phyloP scores from a whole-genome alignment of 2,113 vertebrate genomes.

The Elachura formosa region DNA sequence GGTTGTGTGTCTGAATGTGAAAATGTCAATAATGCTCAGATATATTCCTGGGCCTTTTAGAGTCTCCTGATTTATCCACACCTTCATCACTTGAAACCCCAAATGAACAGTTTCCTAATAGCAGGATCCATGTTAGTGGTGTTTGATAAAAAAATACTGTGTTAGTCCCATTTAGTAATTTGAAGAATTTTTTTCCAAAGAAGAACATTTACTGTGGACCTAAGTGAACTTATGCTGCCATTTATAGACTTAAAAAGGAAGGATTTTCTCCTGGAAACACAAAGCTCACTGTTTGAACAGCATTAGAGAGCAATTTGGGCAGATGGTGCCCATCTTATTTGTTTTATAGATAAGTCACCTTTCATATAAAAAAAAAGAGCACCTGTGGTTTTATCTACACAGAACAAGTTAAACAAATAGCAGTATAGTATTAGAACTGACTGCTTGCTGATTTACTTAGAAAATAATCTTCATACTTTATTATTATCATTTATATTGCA shows the following conservation, averaged over 20 bases:
- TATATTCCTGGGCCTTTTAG: not conserved
- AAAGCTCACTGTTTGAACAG: constrained; percentile 37
- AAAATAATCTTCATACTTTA: not conserved
- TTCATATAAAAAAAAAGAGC: not conserved
- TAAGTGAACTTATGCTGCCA: constrained; percentile 20
- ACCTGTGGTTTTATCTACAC: constrained; percentile 28
- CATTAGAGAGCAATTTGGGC: constrained; percentile 34
- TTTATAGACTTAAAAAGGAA: constrained; percentile 19
- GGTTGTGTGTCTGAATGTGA: not conserved
- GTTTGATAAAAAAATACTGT: not conserved
- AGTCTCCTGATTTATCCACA: not conserved
- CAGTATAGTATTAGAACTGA: not conserved
- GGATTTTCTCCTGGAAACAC: constrained; percentile 22
- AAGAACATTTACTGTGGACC: not conserved
- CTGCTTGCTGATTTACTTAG: constrained; percentile 14
- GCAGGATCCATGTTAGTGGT: not conserved
- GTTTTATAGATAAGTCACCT: constrained; percentile 40
- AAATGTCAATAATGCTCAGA: not conserved
- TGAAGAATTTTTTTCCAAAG: not conserved
- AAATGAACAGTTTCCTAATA: not conserved
- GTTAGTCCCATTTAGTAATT: not conserved
- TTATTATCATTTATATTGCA: not conserved
- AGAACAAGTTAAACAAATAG: constrained; percentile 31
- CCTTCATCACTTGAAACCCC: not conserved
- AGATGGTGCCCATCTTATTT: constrained; percentile 47